A percentile compares a stretch with the other conserved stretches of the same genome.
These are phyloP conservation scores for Enoplosus armatus DNA, from an alignment of 2,797 vertebrate species.

Conservation along the genomic window DNA sequence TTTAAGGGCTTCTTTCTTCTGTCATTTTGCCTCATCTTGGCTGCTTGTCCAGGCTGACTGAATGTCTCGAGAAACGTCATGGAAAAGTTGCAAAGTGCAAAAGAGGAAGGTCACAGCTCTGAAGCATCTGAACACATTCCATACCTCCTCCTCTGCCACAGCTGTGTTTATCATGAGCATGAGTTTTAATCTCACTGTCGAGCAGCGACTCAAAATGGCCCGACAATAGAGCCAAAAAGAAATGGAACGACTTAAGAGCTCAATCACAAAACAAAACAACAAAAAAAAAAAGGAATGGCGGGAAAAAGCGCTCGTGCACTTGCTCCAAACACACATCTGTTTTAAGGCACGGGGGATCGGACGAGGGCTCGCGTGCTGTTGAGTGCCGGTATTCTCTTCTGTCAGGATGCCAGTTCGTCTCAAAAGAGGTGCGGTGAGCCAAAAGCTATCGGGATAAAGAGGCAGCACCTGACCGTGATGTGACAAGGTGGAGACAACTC, in stretches of 20 bases:
- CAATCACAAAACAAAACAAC: no score
- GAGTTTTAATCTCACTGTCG: conserved; percentile 31
- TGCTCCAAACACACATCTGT: conserved; percentile 60
- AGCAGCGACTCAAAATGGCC: conserved; percentile 17
- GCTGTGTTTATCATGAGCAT: conserved; percentile 56
- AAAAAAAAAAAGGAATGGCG: not conserved
- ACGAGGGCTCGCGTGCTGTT: conserved; percentile 3
- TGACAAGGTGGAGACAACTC: not conserved
- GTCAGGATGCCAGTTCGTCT: conserved; percentile 15
- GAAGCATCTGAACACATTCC: conserved; percentile 38
- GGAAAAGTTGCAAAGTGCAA: conserved; percentile 29
- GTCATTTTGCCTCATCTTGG: not conserved
- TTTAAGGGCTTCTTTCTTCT: not conserved
- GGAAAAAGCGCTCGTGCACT: conserved; percentile 3
- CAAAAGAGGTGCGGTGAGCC: not conserved
- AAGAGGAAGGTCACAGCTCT: conserved; percentile 22
- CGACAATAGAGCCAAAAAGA: not conserved
- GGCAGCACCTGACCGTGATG: not conserved
- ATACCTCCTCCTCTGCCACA: conserved; percentile 43
- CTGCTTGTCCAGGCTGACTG: conserved; percentile 14
- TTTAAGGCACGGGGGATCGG: conserved; percentile 17
- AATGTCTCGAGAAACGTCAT: conserved; percentile 30
- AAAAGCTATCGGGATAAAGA: not conserved
- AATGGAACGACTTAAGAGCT: conserved; percentile 9
- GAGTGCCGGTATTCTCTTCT: conserved; percentile 8